A percentile compares a stretch with the other conserved stretches of the same genome.
Conservation (phyloP, 2,797 vertebrate species). For the Sus cebifrons region DNA sequence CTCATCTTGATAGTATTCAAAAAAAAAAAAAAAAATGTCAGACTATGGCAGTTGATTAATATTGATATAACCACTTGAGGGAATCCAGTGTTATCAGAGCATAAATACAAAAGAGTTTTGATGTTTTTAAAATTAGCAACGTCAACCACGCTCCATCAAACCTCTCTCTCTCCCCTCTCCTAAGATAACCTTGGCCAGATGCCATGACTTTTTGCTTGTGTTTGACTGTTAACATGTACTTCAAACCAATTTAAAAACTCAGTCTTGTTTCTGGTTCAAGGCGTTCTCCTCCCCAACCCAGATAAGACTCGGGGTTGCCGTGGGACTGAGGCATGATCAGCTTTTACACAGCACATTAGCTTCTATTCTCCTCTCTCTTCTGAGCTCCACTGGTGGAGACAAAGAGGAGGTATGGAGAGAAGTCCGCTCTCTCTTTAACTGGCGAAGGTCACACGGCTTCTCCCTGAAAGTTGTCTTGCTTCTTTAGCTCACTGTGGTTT, state of each 20-base stretch:
- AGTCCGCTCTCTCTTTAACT: not conserved
- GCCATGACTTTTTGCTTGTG: not conserved
- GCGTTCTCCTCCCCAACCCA: not conserved
- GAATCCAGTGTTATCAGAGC: not conserved
- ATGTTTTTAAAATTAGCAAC: not conserved
- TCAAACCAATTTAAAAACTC: conserved; percentile 5
- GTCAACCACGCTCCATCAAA: not conserved
- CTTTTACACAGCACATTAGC: not conserved
- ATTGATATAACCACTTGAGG: not conserved
- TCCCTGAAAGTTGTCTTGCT: not conserved
- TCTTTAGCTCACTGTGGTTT: not conserved
- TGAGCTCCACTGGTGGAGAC: not conserved
- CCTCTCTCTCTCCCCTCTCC: not conserved
- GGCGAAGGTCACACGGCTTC: not conserved
- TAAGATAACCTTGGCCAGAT: not conserved
- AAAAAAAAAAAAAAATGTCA: not conserved
- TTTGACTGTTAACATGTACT: conserved; percentile 24
- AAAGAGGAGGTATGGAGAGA: not conserved
- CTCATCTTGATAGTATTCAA: not conserved
- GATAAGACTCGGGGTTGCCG: not conserved
- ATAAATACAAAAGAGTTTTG: not conserved
- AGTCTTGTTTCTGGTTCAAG: conserved; percentile 26
- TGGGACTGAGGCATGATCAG: not conserved
- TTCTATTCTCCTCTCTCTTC: not conserved
- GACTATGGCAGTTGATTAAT: not conserved